phyloP scores from a whole-genome alignment of 2,113 vertebrate genomes.

The Artemisiospiza belli region DNA sequence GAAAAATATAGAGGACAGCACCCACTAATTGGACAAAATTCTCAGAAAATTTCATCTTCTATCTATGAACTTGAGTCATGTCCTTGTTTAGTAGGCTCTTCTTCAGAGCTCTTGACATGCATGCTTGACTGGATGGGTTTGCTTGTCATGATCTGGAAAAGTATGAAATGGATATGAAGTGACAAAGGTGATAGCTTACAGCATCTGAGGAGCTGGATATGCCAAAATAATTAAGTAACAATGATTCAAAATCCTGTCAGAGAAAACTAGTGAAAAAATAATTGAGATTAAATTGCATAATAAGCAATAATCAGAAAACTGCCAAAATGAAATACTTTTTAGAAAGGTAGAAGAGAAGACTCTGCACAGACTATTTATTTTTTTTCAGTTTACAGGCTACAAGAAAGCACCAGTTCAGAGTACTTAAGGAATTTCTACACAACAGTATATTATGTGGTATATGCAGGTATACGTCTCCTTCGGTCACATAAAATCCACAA shows the following conservation, averaged over 20 bases:
- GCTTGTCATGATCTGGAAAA: not conserved
- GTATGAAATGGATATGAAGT: not conserved
- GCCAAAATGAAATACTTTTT: not conserved
- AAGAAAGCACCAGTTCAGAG: not conserved
- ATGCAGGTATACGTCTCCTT: not conserved
- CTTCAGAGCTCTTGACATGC: not conserved
- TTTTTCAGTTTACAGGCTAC: not conserved
- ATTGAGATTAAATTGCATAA: not conserved
- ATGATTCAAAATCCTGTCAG: not conserved
- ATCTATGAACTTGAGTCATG: fast-evolving
- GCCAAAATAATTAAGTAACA: not conserved
- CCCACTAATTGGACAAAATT: not conserved
- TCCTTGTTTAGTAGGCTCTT: not conserved
- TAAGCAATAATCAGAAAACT: not conserved
- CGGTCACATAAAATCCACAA: not conserved
- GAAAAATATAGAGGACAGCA: not conserved
- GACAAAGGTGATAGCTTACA: not conserved
- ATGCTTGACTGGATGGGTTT: not conserved
- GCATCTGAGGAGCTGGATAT: not conserved
- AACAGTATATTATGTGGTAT: not conserved
- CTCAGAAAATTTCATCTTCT: not conserved
- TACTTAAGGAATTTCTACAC: not conserved
- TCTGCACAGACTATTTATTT: not conserved
- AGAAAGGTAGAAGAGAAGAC: not conserved
- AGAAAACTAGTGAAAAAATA: not conserved